A percentile compares a stretch with the other conserved stretches of the same genome.
Conservation (phyloP, 2,888 invertebrate genomes). For the Hemaris fuciformis region DNA sequence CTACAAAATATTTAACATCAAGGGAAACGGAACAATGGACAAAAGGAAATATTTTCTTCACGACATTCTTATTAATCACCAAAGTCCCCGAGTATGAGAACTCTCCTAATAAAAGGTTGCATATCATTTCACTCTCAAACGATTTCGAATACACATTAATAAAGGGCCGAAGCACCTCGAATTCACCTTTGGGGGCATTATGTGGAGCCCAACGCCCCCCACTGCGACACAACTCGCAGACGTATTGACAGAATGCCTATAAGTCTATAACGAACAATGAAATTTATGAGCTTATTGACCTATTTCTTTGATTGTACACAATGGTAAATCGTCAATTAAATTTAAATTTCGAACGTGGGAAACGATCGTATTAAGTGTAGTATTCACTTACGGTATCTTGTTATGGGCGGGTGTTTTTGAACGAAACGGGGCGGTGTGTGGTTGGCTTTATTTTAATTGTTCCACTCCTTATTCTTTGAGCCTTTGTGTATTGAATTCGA, state of each 20-base stretch:
- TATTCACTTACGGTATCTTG: constrained; percentile 67
- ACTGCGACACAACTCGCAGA: constrained; percentile 49
- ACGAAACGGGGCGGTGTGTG: constrained; percentile 57
- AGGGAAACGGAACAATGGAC: constrained; percentile 7
- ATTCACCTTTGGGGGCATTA: constrained; percentile 45
- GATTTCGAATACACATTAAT: constrained; percentile 58
- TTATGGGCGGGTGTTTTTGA: constrained; percentile 59
- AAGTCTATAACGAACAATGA: constrained; percentile 75
- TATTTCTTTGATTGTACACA: constrained; percentile 73
- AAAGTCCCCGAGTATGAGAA: constrained; percentile 53
- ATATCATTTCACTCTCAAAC: constrained; percentile 77
- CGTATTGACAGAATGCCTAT: constrained; percentile 79
- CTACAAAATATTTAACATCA: constrained; percentile 7
- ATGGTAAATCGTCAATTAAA: constrained; percentile 74
- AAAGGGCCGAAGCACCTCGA: constrained; percentile 51
- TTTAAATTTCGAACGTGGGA: constrained; percentile 76
- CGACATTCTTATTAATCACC: constrained; percentile 7
- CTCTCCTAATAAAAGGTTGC: constrained; percentile 71
- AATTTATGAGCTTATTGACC: constrained; percentile 73
- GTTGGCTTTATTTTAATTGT: constrained; percentile 52
- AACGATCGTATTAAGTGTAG: constrained; percentile 66
- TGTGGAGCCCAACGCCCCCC: constrained; percentile 54
- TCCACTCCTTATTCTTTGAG: constrained; percentile 27
- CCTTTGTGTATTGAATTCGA: constrained; percentile 38
- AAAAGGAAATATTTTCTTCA: background rate